Base-by-base conservation (phyloP, 2,113 vertebrate genomes). In the Laticauda laticaudata region DNA sequence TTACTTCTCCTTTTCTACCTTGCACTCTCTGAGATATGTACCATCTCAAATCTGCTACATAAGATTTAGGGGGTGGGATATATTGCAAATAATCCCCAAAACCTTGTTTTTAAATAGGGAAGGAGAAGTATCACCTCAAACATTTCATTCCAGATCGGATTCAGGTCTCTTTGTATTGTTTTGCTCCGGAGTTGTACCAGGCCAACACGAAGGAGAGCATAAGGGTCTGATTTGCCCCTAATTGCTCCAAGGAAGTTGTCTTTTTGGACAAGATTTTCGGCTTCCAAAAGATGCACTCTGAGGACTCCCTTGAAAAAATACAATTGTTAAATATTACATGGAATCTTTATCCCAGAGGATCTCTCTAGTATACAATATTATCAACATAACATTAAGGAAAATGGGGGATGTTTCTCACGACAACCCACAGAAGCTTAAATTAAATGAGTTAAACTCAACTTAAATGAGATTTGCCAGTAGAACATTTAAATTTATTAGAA, bases 151-250 rank as follows among this genome's bases (percentile, higher is more conserved):
- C 99, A 99, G 59, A 86, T 91, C 23, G 99, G 99, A 95, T 98
- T 96, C 39, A 99, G 96, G 87, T 98, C 98, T 95, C 98, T 94
- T 93, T 98, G 98, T 92, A 99, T 91, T 3, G 98, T 99, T 95
- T 97, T 98, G 97, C 98, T 99, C 94, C 98, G 97, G 95, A 98
- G 96, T 0, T 97, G 93, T 55, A 91, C 94, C 43, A 98, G 98
- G 92, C 99, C 99, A 0, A 99, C 97, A 0, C 98, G 96, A 92
- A 99, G 96, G 3, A 97, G 97, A 39, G 97, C 98, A 0, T 99
- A 99, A 0, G 99, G 99, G 94, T 99, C 99, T 2, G 99, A 99
- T 95, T 99, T 99, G 45, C 99, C 99, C 92, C 98, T 98, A 51
- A 99, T 98, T 4, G 99, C 96, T 29, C 99, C 99, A 96, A 99